Evolutionary conservation across 2,797 vertebrate species (phyloP), one percentile per base, ranked within the genome.

Genomic region (Nannoperca obscura): DNA sequence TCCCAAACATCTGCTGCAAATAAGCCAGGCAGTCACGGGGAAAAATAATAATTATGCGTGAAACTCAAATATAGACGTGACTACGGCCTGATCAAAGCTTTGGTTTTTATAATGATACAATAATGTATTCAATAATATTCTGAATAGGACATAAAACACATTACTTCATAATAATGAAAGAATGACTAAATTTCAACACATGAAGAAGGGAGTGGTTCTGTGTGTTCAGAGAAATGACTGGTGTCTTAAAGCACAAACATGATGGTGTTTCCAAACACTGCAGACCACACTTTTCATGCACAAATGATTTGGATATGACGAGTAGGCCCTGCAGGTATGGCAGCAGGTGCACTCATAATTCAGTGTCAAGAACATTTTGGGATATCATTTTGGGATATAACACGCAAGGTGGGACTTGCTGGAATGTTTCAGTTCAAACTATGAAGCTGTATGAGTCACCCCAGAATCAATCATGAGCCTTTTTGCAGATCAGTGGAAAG

Each of bases 1-100:
- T 90, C 75, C 71, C 80, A 88, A 90, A 95, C 92, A 93, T 92
- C 92, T 95, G 93, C 88, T 82, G 80, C 78, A 88, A 88, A 91
- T 92, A 88, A 87, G 44, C 42, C 54, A 32, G 10, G 71, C 61
- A 84, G 80, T 78, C 76, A 69, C 20, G 22, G 67, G 75, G 76
- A 83, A 67, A 82, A 86, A 81, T 78, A 78, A 88, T 82, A 75
- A 83, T 89, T 82, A 82, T 77, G 84, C 13, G 0, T 79, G 64
- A 75, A 90, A 88, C 64, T 84, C 59, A 82, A 83, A 86, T 76
- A 74, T 81, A 70, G 70, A 84, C 1, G 40, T 71, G 70, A 80
- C 66, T 74, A 67, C n/a, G 42, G 40, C 14, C 54, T 68, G 73
- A 83, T 84, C 72, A 80, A 84, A 84, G 71, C 32, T 47, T 81